Percentiles rank a stretch among this genome's conserved stretches.
Conservation (phyloP, 2,113 vertebrate species). For the Vireo altiloquus region DNA sequence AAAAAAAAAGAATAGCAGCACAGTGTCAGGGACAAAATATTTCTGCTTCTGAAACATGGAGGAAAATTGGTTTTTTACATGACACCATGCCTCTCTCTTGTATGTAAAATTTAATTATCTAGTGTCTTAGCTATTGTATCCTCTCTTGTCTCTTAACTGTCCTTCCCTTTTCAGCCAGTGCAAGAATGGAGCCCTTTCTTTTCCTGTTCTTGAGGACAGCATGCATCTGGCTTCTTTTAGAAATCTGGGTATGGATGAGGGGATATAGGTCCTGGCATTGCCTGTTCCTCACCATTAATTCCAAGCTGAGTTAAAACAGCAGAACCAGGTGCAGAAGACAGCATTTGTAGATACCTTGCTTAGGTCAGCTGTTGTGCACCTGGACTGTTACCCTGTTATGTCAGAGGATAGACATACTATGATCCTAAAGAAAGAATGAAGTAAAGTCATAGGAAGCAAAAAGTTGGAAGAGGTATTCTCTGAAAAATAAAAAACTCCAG, state of each 20-base stretch:
- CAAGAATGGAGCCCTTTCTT: background rate
- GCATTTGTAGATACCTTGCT: background rate
- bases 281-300: background rate
- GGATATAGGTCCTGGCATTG: background rate
- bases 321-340: background rate
- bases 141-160: background rate
- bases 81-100: background rate
- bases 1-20: background rate
- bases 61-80: background rate
- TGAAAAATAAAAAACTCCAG: background rate
- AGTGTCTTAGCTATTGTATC: background rate
- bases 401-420: background rate
- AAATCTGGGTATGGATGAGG: background rate
- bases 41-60: background rate
- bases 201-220: background rate
- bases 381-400: background rate
- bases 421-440: background rate
- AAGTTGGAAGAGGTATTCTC: background rate
- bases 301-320: background rate
- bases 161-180: background rate
- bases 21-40: background rate
- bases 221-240: background rate
- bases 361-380: background rate
- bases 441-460: background rate
- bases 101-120: background rate